Conservation (phyloP, 2,888 invertebrate genomes). For the Apamea anceps region DNA sequence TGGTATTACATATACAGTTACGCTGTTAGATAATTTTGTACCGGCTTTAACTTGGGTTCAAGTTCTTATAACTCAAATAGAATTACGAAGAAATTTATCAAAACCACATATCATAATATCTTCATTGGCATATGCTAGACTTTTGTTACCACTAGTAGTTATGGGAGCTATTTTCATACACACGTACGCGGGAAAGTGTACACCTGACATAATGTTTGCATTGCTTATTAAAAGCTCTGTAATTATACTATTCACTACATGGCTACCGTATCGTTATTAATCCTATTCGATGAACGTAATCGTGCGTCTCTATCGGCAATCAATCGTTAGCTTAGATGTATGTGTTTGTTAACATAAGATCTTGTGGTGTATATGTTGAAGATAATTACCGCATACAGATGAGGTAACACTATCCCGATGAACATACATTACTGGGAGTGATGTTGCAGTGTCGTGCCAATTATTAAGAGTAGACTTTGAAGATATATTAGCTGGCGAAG, state of each 20-base stretch:
- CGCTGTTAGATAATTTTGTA: conserved; percentile 51
- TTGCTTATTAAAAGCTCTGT: conserved; percentile 30
- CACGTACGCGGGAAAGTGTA: neutral
- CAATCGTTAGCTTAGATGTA: conserved; percentile 49
- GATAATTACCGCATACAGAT: conserved; percentile 56
- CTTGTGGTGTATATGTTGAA: conserved; percentile 32
- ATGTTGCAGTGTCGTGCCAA: conserved; percentile 12
- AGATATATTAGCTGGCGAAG: neutral
- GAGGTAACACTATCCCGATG: conserved; percentile 32
- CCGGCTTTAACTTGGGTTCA: conserved; percentile 17
- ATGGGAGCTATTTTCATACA: neutral
- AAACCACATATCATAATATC: neutral
- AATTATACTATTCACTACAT: conserved; percentile 29
- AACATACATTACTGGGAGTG: conserved; percentile 30
- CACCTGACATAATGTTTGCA: conserved; percentile 1
- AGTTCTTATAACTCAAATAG: neutral
- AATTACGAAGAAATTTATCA: neutral
- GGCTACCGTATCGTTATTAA: conserved; percentile 28
- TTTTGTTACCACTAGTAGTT: neutral
- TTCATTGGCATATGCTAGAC: neutral
- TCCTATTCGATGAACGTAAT: conserved; percentile 36
- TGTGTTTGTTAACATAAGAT: conserved; percentile 42
- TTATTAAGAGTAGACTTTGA: conserved; percentile 10
- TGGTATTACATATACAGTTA: conserved; percentile 63
- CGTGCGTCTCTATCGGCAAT: conserved; percentile 39